Percentiles rank a stretch among this genome's conserved stretches.
Evolutionary conservation across 2,888 invertebrate genomes (phyloP).

Genomic region (Malthinus flaveolus): DNA sequence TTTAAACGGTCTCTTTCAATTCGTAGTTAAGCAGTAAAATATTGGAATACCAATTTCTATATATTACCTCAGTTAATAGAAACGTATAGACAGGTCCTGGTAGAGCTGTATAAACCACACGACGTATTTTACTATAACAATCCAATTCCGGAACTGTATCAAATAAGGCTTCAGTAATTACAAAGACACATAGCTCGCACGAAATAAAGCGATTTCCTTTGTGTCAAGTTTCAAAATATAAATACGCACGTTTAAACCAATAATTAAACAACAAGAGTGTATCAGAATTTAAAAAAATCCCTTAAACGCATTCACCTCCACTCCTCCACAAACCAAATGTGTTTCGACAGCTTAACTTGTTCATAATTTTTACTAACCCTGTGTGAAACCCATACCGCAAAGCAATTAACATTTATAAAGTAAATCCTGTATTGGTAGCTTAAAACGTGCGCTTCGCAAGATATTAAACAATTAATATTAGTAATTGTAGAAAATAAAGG

Average conservation of each 20-base stretch:
- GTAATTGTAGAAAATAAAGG: conserved; percentile 35
- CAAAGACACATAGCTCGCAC: conserved; percentile 50
- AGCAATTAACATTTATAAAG: conserved; percentile 55
- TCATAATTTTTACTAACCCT: conserved; percentile 39
- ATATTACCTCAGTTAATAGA: conserved; percentile 53
- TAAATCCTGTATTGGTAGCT: conserved; percentile 52
- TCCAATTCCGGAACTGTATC: conserved; percentile 55
- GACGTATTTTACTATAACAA: conserved; percentile 53
- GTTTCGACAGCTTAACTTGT: conserved; percentile 29
- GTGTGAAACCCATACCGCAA: conserved; percentile 38
- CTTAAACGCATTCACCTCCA: conserved; percentile 23
- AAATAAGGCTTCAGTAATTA: conserved; percentile 53
- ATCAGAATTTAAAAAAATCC: conserved; percentile 26
- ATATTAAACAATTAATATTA: conserved; percentile 55
- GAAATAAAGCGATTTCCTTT: conserved; percentile 32
- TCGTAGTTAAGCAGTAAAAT: conserved; percentile 16
- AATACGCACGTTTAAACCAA: conserved; percentile 22
- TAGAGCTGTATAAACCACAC: conserved; percentile 53
- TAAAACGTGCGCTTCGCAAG: conserved; percentile 53
- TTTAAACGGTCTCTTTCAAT: conserved; percentile 21
- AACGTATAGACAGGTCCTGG: conserved; percentile 51
- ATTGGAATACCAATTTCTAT: conserved; percentile 19
- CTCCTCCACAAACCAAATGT: conserved; percentile 20
- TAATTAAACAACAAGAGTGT: conserved; percentile 31
- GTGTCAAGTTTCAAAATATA: conserved; percentile 24